phyloP scores from a whole-genome alignment of 92 coral and sea anemone species.

The Phenganax subtilis region DNA sequence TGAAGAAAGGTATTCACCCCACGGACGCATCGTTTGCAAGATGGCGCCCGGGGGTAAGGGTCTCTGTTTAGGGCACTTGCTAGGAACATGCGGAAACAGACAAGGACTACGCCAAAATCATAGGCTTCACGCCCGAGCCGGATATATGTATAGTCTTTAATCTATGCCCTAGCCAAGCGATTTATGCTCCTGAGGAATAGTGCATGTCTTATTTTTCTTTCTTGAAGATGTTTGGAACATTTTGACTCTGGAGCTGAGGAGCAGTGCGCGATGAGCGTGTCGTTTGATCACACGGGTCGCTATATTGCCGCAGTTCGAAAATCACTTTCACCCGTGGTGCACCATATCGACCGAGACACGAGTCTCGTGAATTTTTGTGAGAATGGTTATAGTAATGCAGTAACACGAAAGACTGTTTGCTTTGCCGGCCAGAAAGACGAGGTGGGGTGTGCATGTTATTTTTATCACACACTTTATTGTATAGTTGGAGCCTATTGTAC shows the following conservation, averaged over 20 bases:
- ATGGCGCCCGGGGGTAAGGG: too few species aligned
- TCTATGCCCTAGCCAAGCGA: neutral
- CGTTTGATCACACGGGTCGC: constrained; percentile 81
- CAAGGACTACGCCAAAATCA: too few species aligned
- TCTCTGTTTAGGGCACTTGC: too few species aligned
- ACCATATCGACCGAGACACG: constrained; percentile 60
- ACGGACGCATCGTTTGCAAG: too few species aligned
- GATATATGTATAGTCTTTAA: too few species aligned
- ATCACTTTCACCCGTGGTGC: constrained; percentile 81
- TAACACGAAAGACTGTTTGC: constrained; percentile 92
- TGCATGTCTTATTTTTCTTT: constrained; percentile 3
- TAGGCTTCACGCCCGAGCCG: too few species aligned
- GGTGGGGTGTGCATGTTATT: constrained; percentile 38
- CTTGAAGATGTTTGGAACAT: constrained; percentile 60
- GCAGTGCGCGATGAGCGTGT: constrained; percentile 89
- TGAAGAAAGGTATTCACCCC: too few species aligned
- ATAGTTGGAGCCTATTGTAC: too few species aligned
- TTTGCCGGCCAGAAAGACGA: constrained; percentile 93
- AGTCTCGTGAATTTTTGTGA: constrained; percentile 79
- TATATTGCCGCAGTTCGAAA: constrained; percentile 78
- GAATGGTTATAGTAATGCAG: constrained; percentile 86
- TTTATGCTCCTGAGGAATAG: neutral
- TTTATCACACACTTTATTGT: too few species aligned
- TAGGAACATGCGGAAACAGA: too few species aligned
- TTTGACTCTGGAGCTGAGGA: constrained; percentile 54